Evolutionary conservation across 2,113 vertebrate species (phyloP).

Genomic region (Heloderma charlesbogerti): DNA sequence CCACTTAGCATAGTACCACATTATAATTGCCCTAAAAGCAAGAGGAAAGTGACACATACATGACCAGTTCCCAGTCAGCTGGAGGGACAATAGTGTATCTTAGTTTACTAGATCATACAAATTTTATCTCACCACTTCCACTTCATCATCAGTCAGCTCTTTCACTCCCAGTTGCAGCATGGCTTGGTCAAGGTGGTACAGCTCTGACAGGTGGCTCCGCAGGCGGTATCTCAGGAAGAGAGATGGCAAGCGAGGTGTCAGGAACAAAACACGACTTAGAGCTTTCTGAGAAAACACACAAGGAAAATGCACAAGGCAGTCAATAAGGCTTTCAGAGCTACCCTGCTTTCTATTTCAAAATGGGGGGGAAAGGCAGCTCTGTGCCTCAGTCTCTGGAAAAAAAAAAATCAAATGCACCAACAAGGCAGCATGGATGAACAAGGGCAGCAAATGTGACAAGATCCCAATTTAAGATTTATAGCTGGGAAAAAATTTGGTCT

Average conservation of each 20-base stretch:
- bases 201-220: conserved; percentile 80
- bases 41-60: neutral
- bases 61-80: accelerated
- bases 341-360: neutral
- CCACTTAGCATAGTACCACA: neutral
- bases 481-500: accelerated
- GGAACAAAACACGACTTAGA: conserved; percentile 87
- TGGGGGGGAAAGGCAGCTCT: neutral
- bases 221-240: conserved; percentile 82
- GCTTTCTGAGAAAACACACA: conserved; percentile 75
- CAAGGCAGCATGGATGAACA: neutral
- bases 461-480: accelerated
- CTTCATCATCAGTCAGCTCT: conserved; percentile 85
- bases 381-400: neutral
- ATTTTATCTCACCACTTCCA: conserved; percentile 79
- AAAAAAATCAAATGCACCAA: neutral
- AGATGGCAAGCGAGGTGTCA: conserved; percentile 83
- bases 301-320: accelerated
- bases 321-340: accelerated
- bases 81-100: accelerated
- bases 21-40: neutral
- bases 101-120: neutral
- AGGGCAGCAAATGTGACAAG: accelerated
- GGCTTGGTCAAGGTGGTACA: conserved; percentile 87
- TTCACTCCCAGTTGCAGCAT: conserved; percentile 81